These are phyloP conservation scores for Catocala nupta DNA, from an alignment of 2,888 invertebrate species.

Conservation along the genomic window DNA sequence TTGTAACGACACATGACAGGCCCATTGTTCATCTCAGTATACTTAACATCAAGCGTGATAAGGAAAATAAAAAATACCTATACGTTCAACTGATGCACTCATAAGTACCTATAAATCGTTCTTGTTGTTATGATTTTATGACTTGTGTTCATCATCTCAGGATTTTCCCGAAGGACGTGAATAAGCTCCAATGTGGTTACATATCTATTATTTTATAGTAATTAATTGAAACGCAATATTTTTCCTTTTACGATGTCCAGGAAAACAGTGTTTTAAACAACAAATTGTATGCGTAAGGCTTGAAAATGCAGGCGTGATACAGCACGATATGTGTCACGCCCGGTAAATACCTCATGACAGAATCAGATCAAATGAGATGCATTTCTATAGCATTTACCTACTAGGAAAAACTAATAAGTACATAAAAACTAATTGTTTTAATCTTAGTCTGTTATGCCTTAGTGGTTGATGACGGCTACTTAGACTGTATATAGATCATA, in stretches of 20 bases:
- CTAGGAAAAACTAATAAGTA: not conserved
- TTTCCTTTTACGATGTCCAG: conserved; percentile 38
- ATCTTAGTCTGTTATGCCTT: too few relatives aligned
- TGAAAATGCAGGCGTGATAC: conserved; percentile 19
- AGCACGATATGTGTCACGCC: conserved; percentile 29
- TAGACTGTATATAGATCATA: too few relatives aligned
- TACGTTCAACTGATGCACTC: too few relatives aligned
- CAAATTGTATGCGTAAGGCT: conserved; percentile 1
- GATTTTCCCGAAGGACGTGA: conserved; percentile 32
- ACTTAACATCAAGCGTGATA: too few relatives aligned
- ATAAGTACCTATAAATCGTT: too few relatives aligned
- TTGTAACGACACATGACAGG: too few relatives aligned
- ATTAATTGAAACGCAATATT: conserved; percentile 16
- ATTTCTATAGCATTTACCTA: not conserved
- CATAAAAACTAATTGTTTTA: too few relatives aligned
- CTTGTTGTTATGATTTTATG: too few relatives aligned
- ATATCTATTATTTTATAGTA: conserved; percentile 13
- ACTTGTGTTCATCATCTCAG: not conserved
- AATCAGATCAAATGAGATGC: not conserved
- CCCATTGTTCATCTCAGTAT: too few relatives aligned
- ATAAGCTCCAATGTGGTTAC: conserved; percentile 7
- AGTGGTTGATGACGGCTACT: too few relatives aligned
- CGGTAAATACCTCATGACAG: not conserved
- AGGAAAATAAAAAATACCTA: too few relatives aligned
- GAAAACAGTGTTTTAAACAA: conserved; percentile 27